A percentile compares a stretch with the other conserved stretches of the same genome.
Evolutionary conservation across 1,140 invertebrate species (phyloP).

Genomic region (Sarcophaga bullata): DNA sequence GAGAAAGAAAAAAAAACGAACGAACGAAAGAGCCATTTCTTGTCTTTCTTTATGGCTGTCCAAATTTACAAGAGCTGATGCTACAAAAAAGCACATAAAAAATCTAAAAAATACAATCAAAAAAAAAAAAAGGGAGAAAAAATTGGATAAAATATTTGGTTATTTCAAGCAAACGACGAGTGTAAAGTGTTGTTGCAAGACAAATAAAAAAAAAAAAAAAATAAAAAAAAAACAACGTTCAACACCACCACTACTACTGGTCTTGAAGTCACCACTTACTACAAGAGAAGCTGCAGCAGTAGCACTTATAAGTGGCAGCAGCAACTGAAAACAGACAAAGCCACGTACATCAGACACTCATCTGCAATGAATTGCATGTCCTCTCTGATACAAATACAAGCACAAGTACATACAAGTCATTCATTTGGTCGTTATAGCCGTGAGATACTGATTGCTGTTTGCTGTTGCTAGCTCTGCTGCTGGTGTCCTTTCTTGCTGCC

Average conservation of each 20-base stretch:
- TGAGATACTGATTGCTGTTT: too few species aligned
- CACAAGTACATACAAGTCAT: too few species aligned
- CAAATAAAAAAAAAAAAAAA: background rate
- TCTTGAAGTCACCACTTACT: constrained; percentile 26
- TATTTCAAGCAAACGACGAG: constrained; percentile 20
- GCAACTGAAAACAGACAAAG: background rate
- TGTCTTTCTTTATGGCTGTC: constrained; percentile 9
- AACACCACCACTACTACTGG: background rate
- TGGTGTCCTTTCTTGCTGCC: background rate
- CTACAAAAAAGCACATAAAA: too few species aligned
- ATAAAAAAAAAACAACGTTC: too few species aligned
- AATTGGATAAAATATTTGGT: background rate
- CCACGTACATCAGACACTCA: background rate
- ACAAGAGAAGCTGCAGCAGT: background rate
- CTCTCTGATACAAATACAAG: too few species aligned
- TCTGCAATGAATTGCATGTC: too few species aligned
- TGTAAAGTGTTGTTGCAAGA: background rate
- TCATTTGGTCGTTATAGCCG: too few species aligned
- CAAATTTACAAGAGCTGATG: background rate
- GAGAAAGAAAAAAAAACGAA: background rate
- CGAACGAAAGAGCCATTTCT: too few species aligned
- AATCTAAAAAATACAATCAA: background rate
- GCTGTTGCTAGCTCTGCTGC: background rate
- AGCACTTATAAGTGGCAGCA: background rate
- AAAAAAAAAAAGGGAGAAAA: background rate